Conservation (phyloP, 2,113 vertebrate species). For the Hemichromis elongatus region DNA sequence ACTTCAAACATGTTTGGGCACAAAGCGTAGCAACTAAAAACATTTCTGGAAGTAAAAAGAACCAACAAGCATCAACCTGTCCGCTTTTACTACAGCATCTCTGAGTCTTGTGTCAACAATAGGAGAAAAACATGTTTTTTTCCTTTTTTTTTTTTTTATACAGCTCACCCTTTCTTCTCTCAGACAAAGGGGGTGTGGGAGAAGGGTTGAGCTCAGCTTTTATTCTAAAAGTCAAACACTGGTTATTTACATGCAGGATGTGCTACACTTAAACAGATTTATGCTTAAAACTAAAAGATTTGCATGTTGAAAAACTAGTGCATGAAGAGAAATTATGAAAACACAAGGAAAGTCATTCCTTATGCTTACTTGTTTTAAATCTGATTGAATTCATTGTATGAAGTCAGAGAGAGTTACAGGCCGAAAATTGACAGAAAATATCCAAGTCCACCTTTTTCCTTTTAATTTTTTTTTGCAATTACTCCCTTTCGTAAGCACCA, state of each 20-base stretch:
- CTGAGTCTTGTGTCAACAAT: neutral
- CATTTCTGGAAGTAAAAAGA: neutral
- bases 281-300: neutral
- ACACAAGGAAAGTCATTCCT: neutral
- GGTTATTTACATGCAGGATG: neutral
- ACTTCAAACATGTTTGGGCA: constrained; percentile 47
- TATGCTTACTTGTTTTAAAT: neutral
- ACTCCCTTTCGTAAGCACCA: neutral
- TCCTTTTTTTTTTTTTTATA: neutral
- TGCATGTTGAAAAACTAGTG: neutral
- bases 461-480: neutral
- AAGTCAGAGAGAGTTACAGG: neutral
- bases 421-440: neutral
- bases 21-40: neutral
- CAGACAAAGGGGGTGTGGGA: neutral
- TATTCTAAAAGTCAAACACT: neutral
- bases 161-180: neutral
- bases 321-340: rapidly evolving
- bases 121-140: constrained; percentile 24
- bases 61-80: constrained; percentile 52
- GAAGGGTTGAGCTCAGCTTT: neutral
- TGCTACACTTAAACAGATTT: neutral
- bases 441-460: neutral
- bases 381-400: neutral
- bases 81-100: neutral